phyloP scores from a whole-genome alignment of 2,113 vertebrate genomes.

The Hymenochirus boettgeri region DNA sequence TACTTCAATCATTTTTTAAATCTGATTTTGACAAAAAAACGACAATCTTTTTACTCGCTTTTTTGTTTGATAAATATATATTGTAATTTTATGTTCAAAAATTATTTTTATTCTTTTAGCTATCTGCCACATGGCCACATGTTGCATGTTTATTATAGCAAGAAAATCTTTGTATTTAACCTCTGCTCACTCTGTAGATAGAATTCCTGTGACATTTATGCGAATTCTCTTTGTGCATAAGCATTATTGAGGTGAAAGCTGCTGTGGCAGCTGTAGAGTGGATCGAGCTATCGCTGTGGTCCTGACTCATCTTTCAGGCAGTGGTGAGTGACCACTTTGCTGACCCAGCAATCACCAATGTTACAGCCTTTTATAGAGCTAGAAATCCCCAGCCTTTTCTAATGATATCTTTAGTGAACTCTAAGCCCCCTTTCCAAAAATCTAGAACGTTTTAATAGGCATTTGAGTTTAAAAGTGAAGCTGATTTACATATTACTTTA shows the following conservation, averaged over 20 bases:
- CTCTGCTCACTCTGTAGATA: background rate
- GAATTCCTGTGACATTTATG: background rate
- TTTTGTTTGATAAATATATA: too few relatives aligned
- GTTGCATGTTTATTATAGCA: too few relatives aligned
- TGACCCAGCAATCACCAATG: conserved; percentile 26
- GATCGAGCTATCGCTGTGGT: background rate
- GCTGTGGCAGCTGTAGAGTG: conserved; percentile 3
- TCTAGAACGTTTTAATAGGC: conserved; percentile 22
- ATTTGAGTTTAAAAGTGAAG: conserved; percentile 17
- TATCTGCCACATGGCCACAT: too few relatives aligned
- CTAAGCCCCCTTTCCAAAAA: conserved; percentile 14
- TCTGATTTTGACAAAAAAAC: too few relatives aligned
- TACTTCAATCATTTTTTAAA: too few relatives aligned
- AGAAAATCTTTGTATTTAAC: background rate
- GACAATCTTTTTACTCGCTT: too few relatives aligned
- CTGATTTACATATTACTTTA: conserved; percentile 10
- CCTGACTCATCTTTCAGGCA: conserved; percentile 21
- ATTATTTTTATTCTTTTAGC: too few relatives aligned
- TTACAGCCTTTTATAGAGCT: conserved; percentile 37
- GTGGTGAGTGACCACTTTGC: conserved; percentile 16
- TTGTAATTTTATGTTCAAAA: too few relatives aligned
- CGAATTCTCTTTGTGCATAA: background rate
- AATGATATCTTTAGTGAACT: conserved; percentile 32
- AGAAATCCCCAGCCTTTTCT: conserved; percentile 20
- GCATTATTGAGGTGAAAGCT: background rate